Conservation (phyloP, 2,797 vertebrate species). For the Gadopsis marmoratus region DNA sequence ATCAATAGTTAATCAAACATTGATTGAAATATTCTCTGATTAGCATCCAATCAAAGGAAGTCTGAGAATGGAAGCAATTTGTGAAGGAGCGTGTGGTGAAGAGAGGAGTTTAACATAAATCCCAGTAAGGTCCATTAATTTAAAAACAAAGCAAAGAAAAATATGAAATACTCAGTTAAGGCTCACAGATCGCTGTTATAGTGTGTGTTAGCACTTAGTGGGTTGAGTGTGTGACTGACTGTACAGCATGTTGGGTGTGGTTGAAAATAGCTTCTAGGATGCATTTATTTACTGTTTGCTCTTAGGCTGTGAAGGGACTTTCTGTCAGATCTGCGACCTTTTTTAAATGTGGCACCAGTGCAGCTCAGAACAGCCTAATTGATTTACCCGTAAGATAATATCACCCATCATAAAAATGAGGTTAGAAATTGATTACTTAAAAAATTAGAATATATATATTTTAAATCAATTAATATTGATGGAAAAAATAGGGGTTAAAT, state of each 20-base stretch:
- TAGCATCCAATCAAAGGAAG: conserved; percentile 12
- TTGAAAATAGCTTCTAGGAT: conserved; percentile 28
- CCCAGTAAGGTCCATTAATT: not conserved
- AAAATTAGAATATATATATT: not conserved
- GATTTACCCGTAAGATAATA: conserved; percentile 37
- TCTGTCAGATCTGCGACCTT: conserved; percentile 32
- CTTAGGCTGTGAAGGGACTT: conserved; percentile 10
- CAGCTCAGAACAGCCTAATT: conserved; percentile 35
- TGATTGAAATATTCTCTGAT: conserved; percentile 22
- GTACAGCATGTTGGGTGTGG: not conserved
- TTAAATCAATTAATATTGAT: not conserved
- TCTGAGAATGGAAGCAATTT: conserved; percentile 18
- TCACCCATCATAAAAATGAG: not conserved
- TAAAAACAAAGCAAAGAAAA: not conserved
- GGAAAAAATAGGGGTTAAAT: not conserved
- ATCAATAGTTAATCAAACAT: conserved; percentile 29
- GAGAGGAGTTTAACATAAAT: not conserved
- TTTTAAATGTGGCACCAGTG: conserved; percentile 28
- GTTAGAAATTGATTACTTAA: not conserved
- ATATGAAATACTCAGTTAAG: not conserved
- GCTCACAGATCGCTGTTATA: not conserved
- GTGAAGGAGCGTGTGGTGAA: not conserved
- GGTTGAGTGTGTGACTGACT: conserved; percentile 3
- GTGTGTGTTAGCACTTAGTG: not conserved
- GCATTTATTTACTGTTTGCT: conserved; percentile 4